Percentiles rank a stretch among this genome's conserved stretches.
These are phyloP conservation scores for Cyprinodon diabolis DNA, from an alignment of 2,797 vertebrate genomes.

Conservation along the genomic window DNA sequence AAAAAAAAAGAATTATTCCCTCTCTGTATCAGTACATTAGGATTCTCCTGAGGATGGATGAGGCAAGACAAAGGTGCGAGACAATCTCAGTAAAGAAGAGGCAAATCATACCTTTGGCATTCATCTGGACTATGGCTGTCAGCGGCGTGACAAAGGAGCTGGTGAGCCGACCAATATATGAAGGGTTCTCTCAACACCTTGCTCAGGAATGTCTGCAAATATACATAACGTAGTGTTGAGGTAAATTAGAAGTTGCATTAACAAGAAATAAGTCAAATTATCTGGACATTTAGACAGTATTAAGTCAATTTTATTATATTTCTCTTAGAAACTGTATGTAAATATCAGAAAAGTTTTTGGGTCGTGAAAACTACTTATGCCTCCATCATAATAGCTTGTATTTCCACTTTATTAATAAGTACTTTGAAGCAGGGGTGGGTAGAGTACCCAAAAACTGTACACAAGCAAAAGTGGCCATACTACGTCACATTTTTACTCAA, in stretches of 20 bases:
- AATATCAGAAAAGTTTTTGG: not conserved
- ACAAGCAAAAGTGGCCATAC: no score
- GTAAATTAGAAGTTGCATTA: not conserved
- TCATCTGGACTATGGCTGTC: constrained; percentile 83
- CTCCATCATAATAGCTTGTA: not conserved
- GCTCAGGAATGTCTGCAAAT: constrained; percentile 50
- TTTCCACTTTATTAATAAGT: not conserved
- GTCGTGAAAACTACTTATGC: not conserved
- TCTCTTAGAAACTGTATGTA: not conserved
- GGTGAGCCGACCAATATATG: constrained; percentile 31
- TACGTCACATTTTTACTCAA: no score
- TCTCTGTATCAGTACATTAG: constrained; percentile 95
- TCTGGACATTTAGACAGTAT: not conserved
- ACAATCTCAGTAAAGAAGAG: constrained; percentile 93
- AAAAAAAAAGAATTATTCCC: constrained; percentile 85
- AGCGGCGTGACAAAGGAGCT: constrained; percentile 44
- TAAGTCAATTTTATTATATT: not conserved
- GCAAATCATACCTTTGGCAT: constrained; percentile 86
- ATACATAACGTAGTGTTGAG: constrained; percentile 16
- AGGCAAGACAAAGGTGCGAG: constrained; percentile 73
- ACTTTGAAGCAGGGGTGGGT: not conserved
- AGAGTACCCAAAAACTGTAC: no score
- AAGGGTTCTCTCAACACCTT: constrained; percentile 25
- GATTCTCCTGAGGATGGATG: constrained; percentile 84
- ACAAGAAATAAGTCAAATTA: not conserved